A percentile compares a stretch with the other conserved stretches of the same genome.
phyloP scores from a whole-genome alignment of 2,888 invertebrate genomes.

The Cataglyphis rosenhaueri region DNA sequence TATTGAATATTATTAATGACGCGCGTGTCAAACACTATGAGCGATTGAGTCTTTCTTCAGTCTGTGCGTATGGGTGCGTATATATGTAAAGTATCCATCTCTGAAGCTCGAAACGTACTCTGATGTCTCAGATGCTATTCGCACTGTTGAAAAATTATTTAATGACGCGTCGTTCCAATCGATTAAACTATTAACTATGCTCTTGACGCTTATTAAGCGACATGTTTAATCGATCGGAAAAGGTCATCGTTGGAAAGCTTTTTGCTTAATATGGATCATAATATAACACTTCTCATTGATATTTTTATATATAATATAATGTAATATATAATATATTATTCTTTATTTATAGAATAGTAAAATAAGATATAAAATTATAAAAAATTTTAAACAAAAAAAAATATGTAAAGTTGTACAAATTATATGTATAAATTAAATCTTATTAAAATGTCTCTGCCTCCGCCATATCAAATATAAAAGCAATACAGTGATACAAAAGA shows the following conservation, averaged over 20 bases:
- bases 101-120: background rate
- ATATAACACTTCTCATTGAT: background rate
- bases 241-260: background rate
- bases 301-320: background rate
- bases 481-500: background rate
- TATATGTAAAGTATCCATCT: background rate
- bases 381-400: background rate
- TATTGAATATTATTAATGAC: conserved; percentile 56
- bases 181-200: conserved; percentile 25
- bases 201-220: conserved; percentile 30
- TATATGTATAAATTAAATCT: background rate
- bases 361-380: background rate
- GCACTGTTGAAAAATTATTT: conserved; percentile 20
- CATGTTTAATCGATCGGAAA: conserved; percentile 36
- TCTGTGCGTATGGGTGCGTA: background rate
- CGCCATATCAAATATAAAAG: background rate
- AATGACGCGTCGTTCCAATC: conserved; percentile 36
- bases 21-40: conserved; percentile 46
- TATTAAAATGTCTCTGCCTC: background rate
- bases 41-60: conserved; percentile 45
- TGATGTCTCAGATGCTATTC: conserved; percentile 12
- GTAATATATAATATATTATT: background rate
- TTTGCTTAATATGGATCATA: background rate
- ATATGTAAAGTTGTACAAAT: background rate
- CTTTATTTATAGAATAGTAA: background rate